Evolutionary conservation across 2,113 vertebrate genomes (phyloP).

Genomic region (Lampris megalopsis): DNA sequence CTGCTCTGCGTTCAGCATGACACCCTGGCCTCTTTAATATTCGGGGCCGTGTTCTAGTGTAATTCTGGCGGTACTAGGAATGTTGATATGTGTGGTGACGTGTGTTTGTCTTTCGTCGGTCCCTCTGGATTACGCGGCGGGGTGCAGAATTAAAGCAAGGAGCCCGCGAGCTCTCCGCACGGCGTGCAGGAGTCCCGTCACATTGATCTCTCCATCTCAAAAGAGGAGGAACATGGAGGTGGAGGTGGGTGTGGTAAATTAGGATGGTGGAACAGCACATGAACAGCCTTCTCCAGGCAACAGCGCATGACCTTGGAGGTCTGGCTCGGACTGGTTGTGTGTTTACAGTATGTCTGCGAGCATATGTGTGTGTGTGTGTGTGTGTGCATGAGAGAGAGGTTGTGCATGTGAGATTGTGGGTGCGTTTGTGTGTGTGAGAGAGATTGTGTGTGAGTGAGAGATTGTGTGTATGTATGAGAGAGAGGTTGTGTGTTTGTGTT

Average conservation of each 20-base stretch:
- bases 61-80: not conserved
- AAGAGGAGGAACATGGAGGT: constrained; percentile 37
- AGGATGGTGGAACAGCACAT: not conserved
- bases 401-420: not conserved
- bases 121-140: constrained; percentile 56
- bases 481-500: no score
- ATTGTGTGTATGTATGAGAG: no score
- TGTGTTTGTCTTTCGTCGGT: constrained; percentile 50
- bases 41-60: not conserved
- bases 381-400: not conserved
- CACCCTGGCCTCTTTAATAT: constrained; percentile 3
- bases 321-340: not conserved
- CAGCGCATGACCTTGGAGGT: constrained; percentile 61
- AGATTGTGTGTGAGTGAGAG: no score
- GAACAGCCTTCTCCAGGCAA: not conserved
- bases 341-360: not conserved
- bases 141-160: constrained; percentile 59
- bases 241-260: constrained; percentile 56
- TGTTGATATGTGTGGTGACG: constrained; percentile 28
- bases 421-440: not conserved
- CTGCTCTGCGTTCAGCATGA: constrained; percentile 28
- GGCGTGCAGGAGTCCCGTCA: constrained; percentile 41
- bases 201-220: constrained; percentile 61
- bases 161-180: constrained; percentile 32
- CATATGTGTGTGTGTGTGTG: constrained; percentile 1